Evolutionary conservation across 2,113 vertebrate species (phyloP), one percentile per base, ranked within the genome.

Genomic region (Pangasianodon gigas): DNA sequence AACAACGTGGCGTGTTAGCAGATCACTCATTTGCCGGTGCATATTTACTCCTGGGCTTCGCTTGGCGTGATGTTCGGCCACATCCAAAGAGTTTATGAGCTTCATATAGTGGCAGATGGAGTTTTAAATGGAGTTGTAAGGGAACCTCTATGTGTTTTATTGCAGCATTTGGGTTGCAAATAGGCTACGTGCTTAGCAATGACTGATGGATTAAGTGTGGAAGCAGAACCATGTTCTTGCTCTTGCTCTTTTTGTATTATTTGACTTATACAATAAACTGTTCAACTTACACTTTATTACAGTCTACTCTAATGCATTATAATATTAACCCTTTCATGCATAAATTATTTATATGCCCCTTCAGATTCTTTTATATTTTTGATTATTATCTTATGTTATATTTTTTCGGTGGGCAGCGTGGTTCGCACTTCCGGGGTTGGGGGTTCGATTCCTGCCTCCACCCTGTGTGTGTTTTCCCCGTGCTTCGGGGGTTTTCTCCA

Each of bases 101-200:
- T 90, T 79, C 84, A 69, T 90, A 77, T 21, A 80, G 69, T 14
- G 83, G 32, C 91, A 83, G 75, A 88, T 88, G 91, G 90, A 51
- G 10, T 77, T 91, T 88, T 80, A 48, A 88, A 88, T 82, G 46
- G 46, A 69, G 88, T 84, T 79, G 82, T 89, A 65, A 91, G 19
- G 41, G 65, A 65, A 82, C 65, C 24, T 84, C 69, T 84, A 62
- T 79, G 2, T 80, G 71, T 77, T 79, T 89, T 91, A 80, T 79
- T 84, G 21, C 29, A 56, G 85, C 58, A 54, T 81, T 89, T 29
- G 60, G 79, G 54, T 46, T 69, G 58, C 88, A 85, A 62, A 60
- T 86, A 21, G 26, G 74, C 62, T 48, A 46, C 14, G 44, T 80
- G 84, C 58, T 62, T 86, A 52, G 65, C 65, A 21, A 5, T 37